Evolutionary conservation across 64 coral and sea anemone species (phyloP), one percentile per base, ranked within the genome.

Genomic region (Pocillopora damicornis): DNA sequence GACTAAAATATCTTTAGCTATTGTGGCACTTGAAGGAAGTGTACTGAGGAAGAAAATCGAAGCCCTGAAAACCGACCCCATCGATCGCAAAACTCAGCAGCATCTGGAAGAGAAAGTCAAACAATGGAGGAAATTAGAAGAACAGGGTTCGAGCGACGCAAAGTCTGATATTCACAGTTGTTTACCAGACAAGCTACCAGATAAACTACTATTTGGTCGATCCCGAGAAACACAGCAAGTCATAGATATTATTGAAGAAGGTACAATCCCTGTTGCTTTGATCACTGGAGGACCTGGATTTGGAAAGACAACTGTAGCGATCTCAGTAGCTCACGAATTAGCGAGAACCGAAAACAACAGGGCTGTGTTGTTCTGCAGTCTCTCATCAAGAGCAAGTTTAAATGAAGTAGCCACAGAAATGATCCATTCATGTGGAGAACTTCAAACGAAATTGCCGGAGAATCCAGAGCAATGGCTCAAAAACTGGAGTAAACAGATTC

Each of bases 271-370:
- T 61, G 90, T 92, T 61, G 63, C 88, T 13, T 26, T 58, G 11
- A 58, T 92, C 15, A 88, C 86, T 15, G 90, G 90, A 2, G 90
- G 63, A 15, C 90, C 90, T 25, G 90, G 90, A 15, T 92, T 75
- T 92, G 87, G 91, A 22, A 93, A 93, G 61, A 85, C 79, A 8
- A 71, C 91, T 12, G 79, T 86, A 34, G 87, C 87, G 14, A 89
- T 36, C 64, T 34, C 77, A 76, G 73, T 68, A 38, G 91, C 86
- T 82, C 86, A 88, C 66, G n/a, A 58, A 75, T 10, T 93, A 26
- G 57, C 9, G 5, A 34, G 4, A 15, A 6, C 20, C n/a, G 37
- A 86, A 10, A 12, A 62, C 56, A 17, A 75, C 11, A 88, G 7
- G 35, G 38, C 34, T 35, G 37, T 80, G 60, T 58, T 66, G 36